phyloP scores from a whole-genome alignment of 2,797 vertebrate species.

The Dryobates pubescens region DNA sequence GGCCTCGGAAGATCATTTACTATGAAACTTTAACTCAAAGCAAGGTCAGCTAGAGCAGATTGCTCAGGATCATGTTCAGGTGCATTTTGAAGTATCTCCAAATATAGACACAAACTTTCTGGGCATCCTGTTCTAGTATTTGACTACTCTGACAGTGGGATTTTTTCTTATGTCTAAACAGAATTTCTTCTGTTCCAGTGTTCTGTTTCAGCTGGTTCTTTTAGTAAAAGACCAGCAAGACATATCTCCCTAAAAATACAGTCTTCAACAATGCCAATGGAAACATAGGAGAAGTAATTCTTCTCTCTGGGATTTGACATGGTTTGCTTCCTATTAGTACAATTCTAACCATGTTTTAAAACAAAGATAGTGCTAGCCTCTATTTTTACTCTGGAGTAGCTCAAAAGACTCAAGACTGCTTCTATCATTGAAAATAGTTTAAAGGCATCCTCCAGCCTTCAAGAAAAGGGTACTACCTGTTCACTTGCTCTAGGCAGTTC shows the following conservation, averaged over 20 bases:
- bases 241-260: neutral
- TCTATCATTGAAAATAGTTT: neutral
- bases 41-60: neutral
- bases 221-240: neutral
- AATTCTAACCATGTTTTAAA: neutral
- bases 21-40: neutral
- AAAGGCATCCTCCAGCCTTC: neutral
- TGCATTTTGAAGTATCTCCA: neutral
- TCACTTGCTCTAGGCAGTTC: neutral
- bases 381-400: neutral
- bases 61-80: neutral
- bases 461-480: neutral
- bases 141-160: neutral
- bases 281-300: neutral
- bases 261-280: neutral
- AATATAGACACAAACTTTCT: neutral
- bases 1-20: neutral
- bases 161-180: neutral
- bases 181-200: neutral
- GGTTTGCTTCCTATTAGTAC: neutral
- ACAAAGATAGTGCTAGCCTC: neutral
- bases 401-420: neutral
- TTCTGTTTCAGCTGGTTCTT: neutral
- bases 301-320: neutral
- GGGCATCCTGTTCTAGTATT: neutral